These are phyloP conservation scores for Diarsia dahlii DNA, from an alignment of 2,888 invertebrate genomes.

Conservation along the genomic window DNA sequence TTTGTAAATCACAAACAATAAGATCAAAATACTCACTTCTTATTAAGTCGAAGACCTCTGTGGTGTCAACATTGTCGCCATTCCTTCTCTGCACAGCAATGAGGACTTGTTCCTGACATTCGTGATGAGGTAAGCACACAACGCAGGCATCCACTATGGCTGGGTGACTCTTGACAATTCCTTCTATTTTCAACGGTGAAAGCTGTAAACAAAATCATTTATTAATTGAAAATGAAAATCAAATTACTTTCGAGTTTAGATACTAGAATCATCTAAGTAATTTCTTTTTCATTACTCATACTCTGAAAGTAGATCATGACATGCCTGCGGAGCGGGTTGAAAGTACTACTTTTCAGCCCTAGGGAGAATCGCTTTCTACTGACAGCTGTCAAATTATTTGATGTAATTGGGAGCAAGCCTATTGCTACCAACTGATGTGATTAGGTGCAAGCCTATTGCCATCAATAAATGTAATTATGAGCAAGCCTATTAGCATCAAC, in stretches of 20 bases:
- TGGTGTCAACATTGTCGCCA: conserved; percentile 65
- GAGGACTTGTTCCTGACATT: conserved; percentile 71
- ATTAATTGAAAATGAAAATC: background rate
- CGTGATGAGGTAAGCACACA: conserved; percentile 69
- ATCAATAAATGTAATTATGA: too few species aligned
- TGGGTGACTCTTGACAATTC: conserved; percentile 73
- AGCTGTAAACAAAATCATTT: conserved; percentile 63
- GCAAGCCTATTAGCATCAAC: too few species aligned
- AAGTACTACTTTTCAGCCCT: too few species aligned
- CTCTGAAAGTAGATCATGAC: too few species aligned
- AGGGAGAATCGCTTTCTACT: too few species aligned
- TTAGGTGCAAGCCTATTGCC: too few species aligned
- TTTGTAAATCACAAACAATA: background rate
- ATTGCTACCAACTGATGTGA: too few species aligned
- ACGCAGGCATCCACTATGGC: conserved; percentile 73
- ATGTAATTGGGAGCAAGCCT: too few species aligned
- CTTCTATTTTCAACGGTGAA: conserved; percentile 75
- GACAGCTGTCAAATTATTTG: too few species aligned
- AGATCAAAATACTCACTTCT: conserved; percentile 67
- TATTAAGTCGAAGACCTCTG: conserved; percentile 74
- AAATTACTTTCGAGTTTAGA: background rate
- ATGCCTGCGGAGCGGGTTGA: too few species aligned
- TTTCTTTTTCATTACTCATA: too few species aligned
- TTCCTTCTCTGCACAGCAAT: conserved; percentile 71
- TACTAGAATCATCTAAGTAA: background rate